Percentiles rank a stretch among this genome's conserved stretches.
These are phyloP conservation scores for Hirundichthys speculiger DNA, from an alignment of 2,113 vertebrate genomes.

Conservation along the genomic window DNA sequence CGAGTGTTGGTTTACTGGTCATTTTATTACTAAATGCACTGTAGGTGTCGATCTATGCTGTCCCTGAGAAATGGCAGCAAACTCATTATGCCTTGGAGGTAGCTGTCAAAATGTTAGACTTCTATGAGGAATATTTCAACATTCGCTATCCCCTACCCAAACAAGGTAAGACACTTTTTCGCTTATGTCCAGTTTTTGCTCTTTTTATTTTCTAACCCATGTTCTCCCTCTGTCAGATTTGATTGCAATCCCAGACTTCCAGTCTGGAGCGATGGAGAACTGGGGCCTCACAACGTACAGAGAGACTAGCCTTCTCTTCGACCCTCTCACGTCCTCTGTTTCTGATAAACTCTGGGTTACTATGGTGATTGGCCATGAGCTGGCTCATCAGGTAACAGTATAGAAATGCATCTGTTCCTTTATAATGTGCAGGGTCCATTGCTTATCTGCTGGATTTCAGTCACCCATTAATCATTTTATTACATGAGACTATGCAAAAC, in stretches of 20 bases:
- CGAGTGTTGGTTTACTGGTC: not conserved
- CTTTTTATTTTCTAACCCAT: not conserved
- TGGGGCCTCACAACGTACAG: slow-evolving; percentile 82
- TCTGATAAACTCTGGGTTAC: slow-evolving; percentile 78
- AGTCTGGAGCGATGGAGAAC: slow-evolving; percentile 82
- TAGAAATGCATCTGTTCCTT: not conserved
- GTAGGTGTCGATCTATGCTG: slow-evolving; percentile 81
- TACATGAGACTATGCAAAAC: not conserved
- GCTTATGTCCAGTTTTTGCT: not conserved
- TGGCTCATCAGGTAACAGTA: slow-evolving; percentile 77
- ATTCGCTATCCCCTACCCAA: slow-evolving; percentile 83
- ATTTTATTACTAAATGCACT: not conserved
- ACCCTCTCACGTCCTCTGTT: slow-evolving; percentile 71
- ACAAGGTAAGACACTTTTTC: slow-evolving; percentile 64
- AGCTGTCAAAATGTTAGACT: slow-evolving; percentile 82
- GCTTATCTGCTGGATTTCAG: not conserved
- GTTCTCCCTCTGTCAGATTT: slow-evolving; percentile 67
- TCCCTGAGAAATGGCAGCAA: slow-evolving; percentile 79
- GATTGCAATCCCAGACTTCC: slow-evolving; percentile 81
- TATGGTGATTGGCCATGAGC: slow-evolving; percentile 80
- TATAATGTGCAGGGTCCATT: not conserved
- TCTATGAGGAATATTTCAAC: slow-evolving; percentile 84
- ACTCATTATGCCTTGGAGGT: slow-evolving; percentile 81
- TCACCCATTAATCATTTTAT: not conserved
- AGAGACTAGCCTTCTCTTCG: slow-evolving; percentile 79